These are phyloP conservation scores for Clistopyga incitator DNA, from an alignment of 2,888 invertebrate genomes.

Conservation along the genomic window DNA sequence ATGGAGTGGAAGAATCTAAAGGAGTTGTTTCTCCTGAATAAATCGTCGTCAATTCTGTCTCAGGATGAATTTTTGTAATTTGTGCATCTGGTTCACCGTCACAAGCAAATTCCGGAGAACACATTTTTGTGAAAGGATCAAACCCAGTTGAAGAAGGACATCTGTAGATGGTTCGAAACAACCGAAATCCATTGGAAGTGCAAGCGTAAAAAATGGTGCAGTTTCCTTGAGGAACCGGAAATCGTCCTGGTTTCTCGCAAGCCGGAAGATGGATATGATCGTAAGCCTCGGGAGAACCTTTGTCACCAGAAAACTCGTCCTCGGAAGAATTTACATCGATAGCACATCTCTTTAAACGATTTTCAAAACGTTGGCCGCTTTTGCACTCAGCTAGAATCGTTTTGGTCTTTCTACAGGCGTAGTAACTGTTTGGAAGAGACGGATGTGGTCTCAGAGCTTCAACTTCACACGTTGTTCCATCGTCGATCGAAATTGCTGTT, in stretches of 20 bases:
- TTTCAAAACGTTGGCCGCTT: conserved; percentile 77
- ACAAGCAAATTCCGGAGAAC: conserved; percentile 53
- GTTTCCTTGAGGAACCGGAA: conserved; percentile 81
- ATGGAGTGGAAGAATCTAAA: too few relatives aligned
- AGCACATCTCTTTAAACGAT: conserved; percentile 70
- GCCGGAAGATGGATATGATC: conserved; percentile 74
- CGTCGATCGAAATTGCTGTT: conserved; percentile 54
- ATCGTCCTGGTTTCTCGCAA: conserved; percentile 79
- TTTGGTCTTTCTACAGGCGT: conserved; percentile 83
- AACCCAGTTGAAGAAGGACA: conserved; percentile 75
- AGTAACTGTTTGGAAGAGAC: conserved; percentile 83
- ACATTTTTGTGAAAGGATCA: conserved; percentile 69
- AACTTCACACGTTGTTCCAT: conserved; percentile 59
- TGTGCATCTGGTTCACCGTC: background rate
- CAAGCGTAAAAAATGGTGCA: conserved; percentile 84
- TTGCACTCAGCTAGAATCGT: conserved; percentile 82
- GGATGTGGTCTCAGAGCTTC: conserved; percentile 82
- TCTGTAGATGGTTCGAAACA: conserved; percentile 80
- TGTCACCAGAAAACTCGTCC: conserved; percentile 21
- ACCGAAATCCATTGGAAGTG: conserved; percentile 77
- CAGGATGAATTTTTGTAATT: background rate
- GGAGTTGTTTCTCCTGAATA: background rate
- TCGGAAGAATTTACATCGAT: background rate
- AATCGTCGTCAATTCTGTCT: background rate
- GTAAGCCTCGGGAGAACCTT: conserved; percentile 69